A percentile compares a stretch with the other conserved stretches of the same genome.
Evolutionary conservation across 2,797 vertebrate genomes (phyloP).

Genomic region (Hippoglossus hippoglossus): DNA sequence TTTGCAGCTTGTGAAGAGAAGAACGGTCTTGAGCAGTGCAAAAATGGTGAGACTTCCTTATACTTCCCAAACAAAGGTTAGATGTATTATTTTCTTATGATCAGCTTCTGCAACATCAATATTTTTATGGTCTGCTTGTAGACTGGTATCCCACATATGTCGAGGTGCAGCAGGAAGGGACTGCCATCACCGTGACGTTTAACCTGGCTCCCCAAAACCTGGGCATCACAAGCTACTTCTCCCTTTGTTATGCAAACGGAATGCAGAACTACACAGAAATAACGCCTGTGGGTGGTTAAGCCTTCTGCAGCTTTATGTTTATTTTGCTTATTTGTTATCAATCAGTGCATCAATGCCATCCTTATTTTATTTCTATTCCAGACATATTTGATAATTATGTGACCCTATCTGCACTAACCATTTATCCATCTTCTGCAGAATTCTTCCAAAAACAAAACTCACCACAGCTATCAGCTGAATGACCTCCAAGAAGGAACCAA

Average conservation of each 20-base stretch:
- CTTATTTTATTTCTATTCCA: neutral
- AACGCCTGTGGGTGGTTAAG: constrained; percentile 69
- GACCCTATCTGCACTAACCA: neutral
- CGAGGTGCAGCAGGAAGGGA: constrained; percentile 73
- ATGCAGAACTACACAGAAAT: constrained; percentile 70
- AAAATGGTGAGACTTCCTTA: constrained; percentile 72
- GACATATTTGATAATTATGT: neutral
- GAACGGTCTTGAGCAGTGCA: constrained; percentile 80
- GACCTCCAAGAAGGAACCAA: constrained; percentile 76
- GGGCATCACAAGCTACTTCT: constrained; percentile 82
- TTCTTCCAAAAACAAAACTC: constrained; percentile 71
- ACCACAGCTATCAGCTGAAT: constrained; percentile 75
- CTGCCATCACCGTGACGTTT: constrained; percentile 80
- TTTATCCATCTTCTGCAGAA: constrained; percentile 56
- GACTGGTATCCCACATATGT: constrained; percentile 85
- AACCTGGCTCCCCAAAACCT: constrained; percentile 83
- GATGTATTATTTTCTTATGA: neutral
- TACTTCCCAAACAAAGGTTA: neutral
- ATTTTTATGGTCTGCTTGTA: constrained; percentile 44
- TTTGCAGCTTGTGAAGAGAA: constrained; percentile 84
- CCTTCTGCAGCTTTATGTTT: neutral
- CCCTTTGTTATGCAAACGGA: constrained; percentile 71
- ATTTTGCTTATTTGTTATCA: neutral
- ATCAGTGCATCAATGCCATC: neutral
- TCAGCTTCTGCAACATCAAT: neutral